Evolutionary conservation across 2,113 vertebrate genomes (phyloP).

Genomic region (Phrynosoma blainvillii): DNA sequence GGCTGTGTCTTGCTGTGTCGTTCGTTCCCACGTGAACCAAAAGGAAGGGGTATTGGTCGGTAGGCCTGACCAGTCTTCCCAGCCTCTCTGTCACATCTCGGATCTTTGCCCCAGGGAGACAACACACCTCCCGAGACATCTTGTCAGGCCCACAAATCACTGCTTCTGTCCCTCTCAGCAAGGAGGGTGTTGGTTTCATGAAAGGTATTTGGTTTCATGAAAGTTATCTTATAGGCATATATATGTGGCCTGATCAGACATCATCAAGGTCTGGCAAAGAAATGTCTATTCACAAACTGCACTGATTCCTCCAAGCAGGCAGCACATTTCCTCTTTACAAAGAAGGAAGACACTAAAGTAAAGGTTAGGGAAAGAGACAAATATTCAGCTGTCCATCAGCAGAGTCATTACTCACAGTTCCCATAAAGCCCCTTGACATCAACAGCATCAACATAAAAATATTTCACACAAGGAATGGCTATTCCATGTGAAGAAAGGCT

Average conservation of each 20-base stretch:
- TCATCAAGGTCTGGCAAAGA: neutral
- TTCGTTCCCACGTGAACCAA: no score
- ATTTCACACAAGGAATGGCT: constrained; percentile 50
- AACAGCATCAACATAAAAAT: rapidly evolving
- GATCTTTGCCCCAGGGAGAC: no score
- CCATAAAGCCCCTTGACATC: neutral
- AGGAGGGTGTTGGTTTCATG: no score
- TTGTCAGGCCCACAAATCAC: no score
- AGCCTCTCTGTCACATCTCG: no score
- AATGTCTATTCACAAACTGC: neutral
- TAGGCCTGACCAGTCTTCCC: no score
- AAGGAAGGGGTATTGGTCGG: no score
- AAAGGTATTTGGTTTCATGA: neutral
- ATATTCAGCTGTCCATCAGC: neutral
- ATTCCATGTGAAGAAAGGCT: constrained; percentile 41
- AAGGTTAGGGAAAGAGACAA: rapidly evolving
- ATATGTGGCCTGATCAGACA: neutral
- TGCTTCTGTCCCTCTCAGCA: no score
- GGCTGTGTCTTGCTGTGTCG: no score
- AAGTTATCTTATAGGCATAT: neutral
- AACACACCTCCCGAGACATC: no score
- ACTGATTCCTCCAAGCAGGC: neutral
- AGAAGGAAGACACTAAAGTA: rapidly evolving
- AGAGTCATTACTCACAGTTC: neutral
- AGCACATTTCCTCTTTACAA: neutral